phyloP scores from a whole-genome alignment of 2,888 invertebrate species.

The Tenthredo notha region DNA sequence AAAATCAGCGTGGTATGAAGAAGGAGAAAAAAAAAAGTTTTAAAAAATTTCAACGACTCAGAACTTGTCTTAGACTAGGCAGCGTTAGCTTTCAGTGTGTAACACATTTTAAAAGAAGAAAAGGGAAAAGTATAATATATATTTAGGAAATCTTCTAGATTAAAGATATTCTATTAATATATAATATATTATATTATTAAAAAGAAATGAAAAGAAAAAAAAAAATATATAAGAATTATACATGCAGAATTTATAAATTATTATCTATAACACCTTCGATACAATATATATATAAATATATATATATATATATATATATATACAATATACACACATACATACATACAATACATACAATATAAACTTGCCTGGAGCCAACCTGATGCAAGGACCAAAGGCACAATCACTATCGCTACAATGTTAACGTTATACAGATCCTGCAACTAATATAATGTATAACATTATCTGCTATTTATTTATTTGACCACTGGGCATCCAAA shows the following conservation, averaged over 20 bases:
- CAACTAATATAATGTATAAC: slow-evolving; percentile 20
- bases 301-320: neutral
- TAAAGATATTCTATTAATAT: slow-evolving; percentile 75
- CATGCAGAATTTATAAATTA: slow-evolving; percentile 77
- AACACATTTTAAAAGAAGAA: slow-evolving; percentile 63
- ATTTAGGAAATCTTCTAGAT: slow-evolving; percentile 63
- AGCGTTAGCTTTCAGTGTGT: slow-evolving; percentile 73
- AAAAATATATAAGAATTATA: slow-evolving; percentile 57
- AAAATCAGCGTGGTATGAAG: neutral
- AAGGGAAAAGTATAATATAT: slow-evolving; percentile 65
- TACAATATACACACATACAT: slow-evolving; percentile 57
- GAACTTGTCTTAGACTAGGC: slow-evolving; percentile 67
- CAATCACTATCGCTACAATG: slow-evolving; percentile 75
- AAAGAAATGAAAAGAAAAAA: slow-evolving; percentile 64
- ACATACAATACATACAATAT: slow-evolving; percentile 57
- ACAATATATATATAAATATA: slow-evolving; percentile 55
- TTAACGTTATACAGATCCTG: slow-evolving; percentile 47
- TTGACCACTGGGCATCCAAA: neutral
- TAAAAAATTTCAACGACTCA: slow-evolving; percentile 56
- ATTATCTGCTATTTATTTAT: slow-evolving; percentile 12
- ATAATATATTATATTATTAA: slow-evolving; percentile 73
- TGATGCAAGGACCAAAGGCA: slow-evolving; percentile 78
- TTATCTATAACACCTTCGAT: slow-evolving; percentile 58
- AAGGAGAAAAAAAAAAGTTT: neutral
- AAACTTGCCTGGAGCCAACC: slow-evolving; percentile 77